phyloP scores from a whole-genome alignment of 1,140 invertebrate species.

The Bombyx mandarina region DNA sequence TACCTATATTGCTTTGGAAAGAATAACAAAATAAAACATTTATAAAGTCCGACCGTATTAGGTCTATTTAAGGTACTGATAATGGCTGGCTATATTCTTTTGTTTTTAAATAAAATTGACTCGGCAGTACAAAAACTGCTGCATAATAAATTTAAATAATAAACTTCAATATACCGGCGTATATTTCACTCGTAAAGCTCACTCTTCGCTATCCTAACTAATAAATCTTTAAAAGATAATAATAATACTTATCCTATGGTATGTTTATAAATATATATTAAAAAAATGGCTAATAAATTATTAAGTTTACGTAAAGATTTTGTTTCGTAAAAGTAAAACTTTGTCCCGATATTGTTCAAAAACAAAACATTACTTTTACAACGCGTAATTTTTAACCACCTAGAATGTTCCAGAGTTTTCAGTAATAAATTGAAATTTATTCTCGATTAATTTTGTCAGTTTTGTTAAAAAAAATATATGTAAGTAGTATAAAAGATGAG shows the following conservation, averaged over 20 bases:
- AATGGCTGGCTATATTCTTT: conserved; percentile 45
- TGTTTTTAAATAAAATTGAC: conserved; percentile 37
- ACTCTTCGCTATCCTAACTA: conserved; percentile 61
- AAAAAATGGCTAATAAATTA: conserved; percentile 60
- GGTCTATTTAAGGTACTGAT: conserved; percentile 44
- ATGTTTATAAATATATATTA: conserved; percentile 66
- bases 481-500: conserved; percentile 14
- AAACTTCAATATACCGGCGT: conserved; percentile 26
- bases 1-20: conserved; percentile 64
- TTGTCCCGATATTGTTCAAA: not conserved
- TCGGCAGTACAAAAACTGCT: conserved; percentile 31
- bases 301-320: conserved; percentile 41
- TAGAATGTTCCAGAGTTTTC: conserved; percentile 45
- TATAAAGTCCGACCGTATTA: conserved; percentile 23
- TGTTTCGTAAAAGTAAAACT: too few relatives aligned
- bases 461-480: conserved; percentile 48
- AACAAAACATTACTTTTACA: conserved; percentile 33
- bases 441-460: conserved; percentile 47
- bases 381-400: conserved; percentile 37
- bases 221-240: conserved; percentile 65
- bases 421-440: conserved; percentile 19
- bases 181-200: conserved; percentile 57
- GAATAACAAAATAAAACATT: conserved; percentile 48
- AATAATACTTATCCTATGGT: conserved; percentile 66
- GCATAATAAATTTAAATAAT: conserved; percentile 34